Percentiles rank a stretch among this genome's conserved stretches.
phyloP scores from a whole-genome alignment of 2,888 invertebrate species.

The Phoenoteleia sp. region DNA sequence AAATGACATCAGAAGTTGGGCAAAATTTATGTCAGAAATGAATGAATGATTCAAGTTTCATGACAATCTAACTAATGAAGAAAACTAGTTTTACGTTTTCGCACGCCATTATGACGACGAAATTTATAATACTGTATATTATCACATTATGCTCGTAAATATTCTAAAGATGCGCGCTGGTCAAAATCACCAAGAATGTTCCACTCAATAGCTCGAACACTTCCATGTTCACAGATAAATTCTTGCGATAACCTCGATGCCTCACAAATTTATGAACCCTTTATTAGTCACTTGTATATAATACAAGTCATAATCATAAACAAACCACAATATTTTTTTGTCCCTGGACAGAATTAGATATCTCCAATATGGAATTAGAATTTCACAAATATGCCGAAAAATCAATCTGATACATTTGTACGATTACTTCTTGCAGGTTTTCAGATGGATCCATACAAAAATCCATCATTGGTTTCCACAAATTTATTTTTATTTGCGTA shows the following conservation, averaged over 20 bases:
- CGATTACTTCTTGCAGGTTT: constrained; percentile 23
- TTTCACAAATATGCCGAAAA: constrained; percentile 28
- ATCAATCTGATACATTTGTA: constrained; percentile 28
- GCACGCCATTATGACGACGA: constrained; percentile 64
- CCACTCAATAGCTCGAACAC: constrained; percentile 69
- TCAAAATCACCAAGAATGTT: constrained; percentile 67
- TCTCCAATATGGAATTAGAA: constrained; percentile 50
- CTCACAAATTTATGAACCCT: constrained; percentile 72
- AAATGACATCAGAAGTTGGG: too few species aligned
- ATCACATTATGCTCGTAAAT: constrained; percentile 68
- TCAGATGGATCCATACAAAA: too few species aligned
- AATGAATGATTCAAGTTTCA: constrained; percentile 1
- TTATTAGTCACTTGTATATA: constrained; percentile 70
- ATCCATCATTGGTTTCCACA: too few species aligned
- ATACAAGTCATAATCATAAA: constrained; percentile 71
- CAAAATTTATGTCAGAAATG: neutral
- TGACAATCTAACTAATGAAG: constrained; percentile 34
- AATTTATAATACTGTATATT: constrained; percentile 67
- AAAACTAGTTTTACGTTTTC: constrained; percentile 58
- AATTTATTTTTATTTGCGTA: too few species aligned
- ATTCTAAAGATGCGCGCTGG: constrained; percentile 62
- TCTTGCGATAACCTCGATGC: constrained; percentile 69
- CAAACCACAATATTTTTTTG: constrained; percentile 58
- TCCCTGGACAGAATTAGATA: constrained; percentile 41
- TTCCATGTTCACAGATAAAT: constrained; percentile 71